Base-by-base conservation (phyloP, 2,797 vertebrate species). In the Characodon lateralis region DNA sequence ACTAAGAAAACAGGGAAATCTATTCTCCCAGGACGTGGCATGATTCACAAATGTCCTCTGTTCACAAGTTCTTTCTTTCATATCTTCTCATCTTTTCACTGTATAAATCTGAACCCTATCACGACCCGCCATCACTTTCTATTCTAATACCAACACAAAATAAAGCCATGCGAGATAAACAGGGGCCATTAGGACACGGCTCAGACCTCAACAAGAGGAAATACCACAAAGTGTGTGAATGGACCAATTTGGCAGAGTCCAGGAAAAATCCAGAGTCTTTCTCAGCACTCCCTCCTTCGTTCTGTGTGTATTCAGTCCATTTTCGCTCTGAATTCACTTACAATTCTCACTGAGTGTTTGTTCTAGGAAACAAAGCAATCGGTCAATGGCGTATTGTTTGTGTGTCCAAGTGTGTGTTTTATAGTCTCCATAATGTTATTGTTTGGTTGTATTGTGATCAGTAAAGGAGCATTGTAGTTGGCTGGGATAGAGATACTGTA, bases 381-480 rank as follows among this genome's bases (percentile, higher is more conserved):
- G 82, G 89, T 94, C 93, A 93, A 91, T 92, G 88, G 86, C 13
- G 83, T 66, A 93, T 94, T 94, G 91, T 93, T 83, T 87, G 79
- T 73, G 75, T 80, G 85, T 55, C 82, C 80, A 65, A 83, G 83
- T 79, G 83, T 68, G 83, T 85, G 73, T 72, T 84, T 89, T 88
- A 87, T 81, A 83, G 83, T 73, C 89, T 85, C 83, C 73, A 70
- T 84, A 65, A 78, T 91, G 90, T 89, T 91, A 93, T 93, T 93
- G 91, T 93, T 88, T 83, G 87, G 80, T 87, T 85, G 86, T 84
- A 92, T 92, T 93, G 91, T 91, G 89, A 92, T 91, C 87, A 74
- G 84, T 85, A 69, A 82, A 87, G 84, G 75, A 88, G 83, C 87
- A 88, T 77, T 92, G 91, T 89, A 81, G 85, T 78, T 70, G 75